Evolutionary conservation across 2,113 vertebrate genomes (phyloP), one percentile per base, ranked within the genome.

Genomic region (Arvicanthis niloticus): DNA sequence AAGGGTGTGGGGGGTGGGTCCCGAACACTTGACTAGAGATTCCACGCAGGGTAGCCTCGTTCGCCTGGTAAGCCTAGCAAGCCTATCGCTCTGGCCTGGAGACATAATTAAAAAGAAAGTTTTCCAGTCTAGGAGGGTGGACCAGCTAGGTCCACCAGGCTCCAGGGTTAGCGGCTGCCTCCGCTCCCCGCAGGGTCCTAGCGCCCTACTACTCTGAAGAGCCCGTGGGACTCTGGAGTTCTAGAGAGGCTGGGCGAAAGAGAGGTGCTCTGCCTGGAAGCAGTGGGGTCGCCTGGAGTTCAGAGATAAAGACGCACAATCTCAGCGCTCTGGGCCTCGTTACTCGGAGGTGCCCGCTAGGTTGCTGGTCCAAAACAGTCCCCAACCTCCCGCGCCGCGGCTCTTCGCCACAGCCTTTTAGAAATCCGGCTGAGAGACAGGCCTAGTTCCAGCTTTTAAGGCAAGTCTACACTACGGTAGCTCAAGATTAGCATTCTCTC

Each of bases 141-240:
- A 82, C 90, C 37, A 2, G 53, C 90, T 31, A 2, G 3, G 89
- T 86, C 45, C 91, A 76, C 68, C 65, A 0, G 3, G 19, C 26
- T 93, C 93, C 17, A 0, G 0, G 24, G 73, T 62, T 22, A 3
- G 34, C 84, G 26, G 89, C 94, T 56, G 15, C 96, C 94, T 72
- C 42, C 1, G 37, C 26, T 92, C 80, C 75, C 89, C 65, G 93
- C 97, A 16, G 89, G 98, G 97, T 97, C 98, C 98, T 98, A 98
- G 97, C 77, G 97, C 97, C 97, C 51, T 5, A 34, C 51, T 9
- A 34, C n/a, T 0, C 8, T 29, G 0, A 4, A 0, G 0, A 9
- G 34, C 34, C 82, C 7, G 0, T 4, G 48, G 31, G 42, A 91
- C 58, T 37, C 60, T 1, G 0, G n/a, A n/a, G 70, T 21, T 48